A percentile compares a stretch with the other conserved stretches of the same genome.
Conservation (phyloP, 1,140 invertebrate species). For the Potamilus streckersoni region DNA sequence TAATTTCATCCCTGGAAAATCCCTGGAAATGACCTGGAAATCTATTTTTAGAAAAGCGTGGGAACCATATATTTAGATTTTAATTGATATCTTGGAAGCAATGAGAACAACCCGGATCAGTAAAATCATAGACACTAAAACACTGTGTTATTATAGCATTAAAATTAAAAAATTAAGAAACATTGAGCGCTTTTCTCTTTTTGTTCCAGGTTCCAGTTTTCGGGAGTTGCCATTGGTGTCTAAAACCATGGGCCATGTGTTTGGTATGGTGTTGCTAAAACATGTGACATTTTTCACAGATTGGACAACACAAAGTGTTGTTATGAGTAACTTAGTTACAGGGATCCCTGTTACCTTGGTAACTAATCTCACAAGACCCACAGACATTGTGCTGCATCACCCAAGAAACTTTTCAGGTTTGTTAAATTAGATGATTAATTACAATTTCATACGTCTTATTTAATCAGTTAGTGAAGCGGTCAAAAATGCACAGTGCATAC, state of each 20-base stretch:
- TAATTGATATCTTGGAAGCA: too few species aligned
- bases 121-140: too few species aligned
- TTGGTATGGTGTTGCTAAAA: slow-evolving; percentile 37
- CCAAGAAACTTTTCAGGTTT: slow-evolving; percentile 37
- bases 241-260: slow-evolving; percentile 32
- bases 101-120: too few species aligned
- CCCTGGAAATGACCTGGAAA: too few species aligned
- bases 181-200: too few species aligned
- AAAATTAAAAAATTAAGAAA: too few species aligned
- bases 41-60: too few species aligned
- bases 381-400: slow-evolving; percentile 40
- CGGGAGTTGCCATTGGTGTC: slow-evolving; percentile 35
- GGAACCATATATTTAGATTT: too few species aligned
- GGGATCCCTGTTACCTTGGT: slow-evolving; percentile 33
- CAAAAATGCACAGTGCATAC: neutral
- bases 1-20: too few species aligned
- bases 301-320: slow-evolving; percentile 37
- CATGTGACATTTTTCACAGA: slow-evolving; percentile 45
- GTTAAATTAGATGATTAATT: neutral
- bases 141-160: too few species aligned
- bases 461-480: too few species aligned
- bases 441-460: neutral
- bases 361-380: slow-evolving; percentile 38
- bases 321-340: slow-evolving; percentile 47
- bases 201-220: slow-evolving; percentile 14